Base-by-base conservation (phyloP, 1,140 invertebrate species). In the Asbolus verrucosus region DNA sequence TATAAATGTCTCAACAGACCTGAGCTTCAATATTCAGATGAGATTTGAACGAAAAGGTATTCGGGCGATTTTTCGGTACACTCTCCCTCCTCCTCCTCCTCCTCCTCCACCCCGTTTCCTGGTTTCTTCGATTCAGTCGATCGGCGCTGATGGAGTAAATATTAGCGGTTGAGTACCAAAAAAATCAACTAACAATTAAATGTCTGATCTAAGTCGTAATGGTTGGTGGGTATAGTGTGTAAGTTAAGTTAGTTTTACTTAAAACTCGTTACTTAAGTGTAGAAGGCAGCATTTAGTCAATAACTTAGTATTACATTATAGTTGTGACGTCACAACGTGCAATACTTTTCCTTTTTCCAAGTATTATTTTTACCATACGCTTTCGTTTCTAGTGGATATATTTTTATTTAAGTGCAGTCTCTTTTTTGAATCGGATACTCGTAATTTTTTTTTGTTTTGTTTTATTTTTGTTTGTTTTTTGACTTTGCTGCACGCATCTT, bases 191-290 rank as follows among this genome's bases (percentile, higher is more conserved):
- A 72, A 71, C 65, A 70, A 63, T 30, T 73, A 68, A 65, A 70
- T 70, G 54, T 67, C 41, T 65, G 65, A 68, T 68, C 70, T 76
- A 74, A 71, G 74, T 76, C 69, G 46, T 65, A 70, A 77, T 74
- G 76, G 76, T 78, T 78, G 67, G 72, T 77, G 76, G 77, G 74
- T 77, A 76, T 70, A 76, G 69, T 62, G n/a, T n/a, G 74, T 76
- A 75, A 76, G 72, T 77, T 77, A 76, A 73, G 16, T 68, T 65
- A 70, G 71, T 72, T 62, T 61, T 62, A 62, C 59, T 62, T 62
- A 62, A 54, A 62, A 62, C 39, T 41, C 39, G 39, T 66, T 66
- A 43, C 63, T 66, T 66, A 66, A 66, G 27, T 27, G 63, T 46
- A 66, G 63, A 50, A 43, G 30, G 65, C 30, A 67, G 77, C 77